Percentiles rank a stretch among this genome's conserved stretches.
phyloP scores from a whole-genome alignment of 2,888 invertebrate species.

The Eudasyphora cyanicolor region DNA sequence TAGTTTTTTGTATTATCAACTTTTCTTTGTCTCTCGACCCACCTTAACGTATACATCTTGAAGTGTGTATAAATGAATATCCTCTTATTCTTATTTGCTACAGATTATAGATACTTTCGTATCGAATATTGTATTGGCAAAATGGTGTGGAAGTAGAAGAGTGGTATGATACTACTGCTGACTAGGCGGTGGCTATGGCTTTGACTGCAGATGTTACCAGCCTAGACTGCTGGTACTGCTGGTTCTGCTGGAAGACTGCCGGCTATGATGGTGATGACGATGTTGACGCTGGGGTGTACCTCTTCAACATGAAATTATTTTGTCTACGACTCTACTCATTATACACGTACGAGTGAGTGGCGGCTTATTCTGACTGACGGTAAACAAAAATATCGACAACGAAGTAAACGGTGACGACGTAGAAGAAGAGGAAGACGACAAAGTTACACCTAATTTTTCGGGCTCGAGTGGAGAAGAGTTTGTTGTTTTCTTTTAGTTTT shows the following conservation, averaged over 20 bases:
- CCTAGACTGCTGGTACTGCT: not conserved
- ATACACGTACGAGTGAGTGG: conserved; percentile 10
- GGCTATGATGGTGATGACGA: not conserved
- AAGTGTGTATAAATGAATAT: not conserved
- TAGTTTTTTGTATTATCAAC: too few species aligned
- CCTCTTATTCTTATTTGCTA: not conserved
- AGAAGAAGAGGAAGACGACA: too few species aligned
- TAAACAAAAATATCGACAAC: not conserved
- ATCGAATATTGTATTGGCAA: not conserved
- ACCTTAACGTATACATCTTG: not conserved
- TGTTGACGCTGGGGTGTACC: not conserved
- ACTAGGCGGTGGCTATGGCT: not conserved
- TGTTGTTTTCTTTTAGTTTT: not conserved
- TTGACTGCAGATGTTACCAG: not conserved
- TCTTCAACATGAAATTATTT: not conserved
- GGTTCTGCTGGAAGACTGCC: not conserved
- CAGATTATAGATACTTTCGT: conserved; percentile 15
- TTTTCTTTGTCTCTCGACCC: too few species aligned
- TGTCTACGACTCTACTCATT: conserved; percentile 20
- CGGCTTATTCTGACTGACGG: not conserved
- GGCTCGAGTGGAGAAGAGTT: not conserved
- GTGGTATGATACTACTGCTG: not conserved
- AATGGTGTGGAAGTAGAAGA: not conserved
- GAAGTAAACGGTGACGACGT: not conserved
- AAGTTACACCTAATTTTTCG: conserved; percentile 7